Evolutionary conservation across 2,797 vertebrate species (phyloP).

Genomic region (Arnoldichthys spilopterus): DNA sequence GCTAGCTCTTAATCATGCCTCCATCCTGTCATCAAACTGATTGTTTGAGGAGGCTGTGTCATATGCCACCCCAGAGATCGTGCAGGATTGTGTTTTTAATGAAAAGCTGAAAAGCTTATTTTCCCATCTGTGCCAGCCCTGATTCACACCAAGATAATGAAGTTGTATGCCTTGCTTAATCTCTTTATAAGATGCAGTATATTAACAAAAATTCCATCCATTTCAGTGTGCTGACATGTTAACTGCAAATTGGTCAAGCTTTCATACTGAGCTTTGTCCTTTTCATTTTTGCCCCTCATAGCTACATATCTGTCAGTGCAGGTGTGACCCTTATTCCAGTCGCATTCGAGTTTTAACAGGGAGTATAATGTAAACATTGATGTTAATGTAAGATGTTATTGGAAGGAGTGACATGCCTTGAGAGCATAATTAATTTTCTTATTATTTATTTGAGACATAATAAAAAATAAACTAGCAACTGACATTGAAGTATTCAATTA

Average conservation of each 20-base stretch:
- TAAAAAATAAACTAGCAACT: too few species aligned
- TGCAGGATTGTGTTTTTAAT: constrained; percentile 78
- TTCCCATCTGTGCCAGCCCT: constrained; percentile 76
- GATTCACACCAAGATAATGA: constrained; percentile 74
- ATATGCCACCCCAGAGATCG: constrained; percentile 71
- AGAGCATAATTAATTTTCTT: too few species aligned
- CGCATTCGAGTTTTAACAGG: too few species aligned
- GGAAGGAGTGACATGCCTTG: too few species aligned
- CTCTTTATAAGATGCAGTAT: constrained; percentile 75
- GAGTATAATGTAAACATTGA: too few species aligned
- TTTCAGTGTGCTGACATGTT: constrained; percentile 52
- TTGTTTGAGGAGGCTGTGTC: constrained; percentile 46
- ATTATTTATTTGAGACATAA: too few species aligned
- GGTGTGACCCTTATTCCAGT: background rate
- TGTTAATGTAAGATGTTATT: too few species aligned
- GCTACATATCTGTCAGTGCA: background rate
- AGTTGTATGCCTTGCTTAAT: constrained; percentile 79
- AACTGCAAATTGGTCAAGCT: constrained; percentile 18
- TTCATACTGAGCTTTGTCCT: background rate
- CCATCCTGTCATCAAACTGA: constrained; percentile 53
- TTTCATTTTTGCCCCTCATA: background rate
- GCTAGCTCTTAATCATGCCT: constrained; percentile 42
- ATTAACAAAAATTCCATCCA: constrained; percentile 76
- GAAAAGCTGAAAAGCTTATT: constrained; percentile 79
- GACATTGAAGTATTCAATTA: too few species aligned